phyloP scores from a whole-genome alignment of 2,888 invertebrate genomes.

The Antheraea yamamai region DNA sequence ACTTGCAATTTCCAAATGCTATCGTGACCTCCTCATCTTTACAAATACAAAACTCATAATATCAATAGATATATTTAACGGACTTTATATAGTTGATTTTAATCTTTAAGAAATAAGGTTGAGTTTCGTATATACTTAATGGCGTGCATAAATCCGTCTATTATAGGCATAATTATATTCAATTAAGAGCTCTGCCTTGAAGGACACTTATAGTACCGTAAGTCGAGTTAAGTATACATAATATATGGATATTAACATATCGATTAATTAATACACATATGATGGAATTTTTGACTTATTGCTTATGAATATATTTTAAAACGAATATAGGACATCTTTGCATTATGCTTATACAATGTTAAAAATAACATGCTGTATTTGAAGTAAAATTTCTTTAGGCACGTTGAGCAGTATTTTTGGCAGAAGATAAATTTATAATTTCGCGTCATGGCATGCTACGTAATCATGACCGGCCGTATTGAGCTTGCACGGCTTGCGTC shows the following conservation, averaged over 20 bases:
- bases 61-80: constrained; percentile 28
- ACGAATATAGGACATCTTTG: not conserved
- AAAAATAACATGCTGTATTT: not conserved
- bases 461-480: no score
- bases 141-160: constrained; percentile 50
- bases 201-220: constrained; percentile 29
- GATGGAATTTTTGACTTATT: not conserved
- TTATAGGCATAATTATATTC: constrained; percentile 52
- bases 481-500: no score
- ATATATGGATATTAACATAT: not conserved
- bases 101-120: constrained; percentile 32
- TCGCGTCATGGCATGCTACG: no score
- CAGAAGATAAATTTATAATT: no score
- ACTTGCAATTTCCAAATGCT: constrained; percentile 36
- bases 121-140: constrained; percentile 32
- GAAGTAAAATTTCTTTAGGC: no score
- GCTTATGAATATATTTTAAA: not conserved
- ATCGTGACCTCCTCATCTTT: constrained; percentile 52
- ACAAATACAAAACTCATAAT: constrained; percentile 45
- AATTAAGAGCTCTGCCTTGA: constrained; percentile 57
- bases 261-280: not conserved
- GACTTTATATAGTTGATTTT: constrained; percentile 29
- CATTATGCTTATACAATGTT: not conserved
- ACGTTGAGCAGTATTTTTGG: no score
- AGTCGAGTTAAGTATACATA: constrained; percentile 4